These are phyloP conservation scores for Pseudolaguvia tuberculata DNA, from an alignment of 2,113 vertebrate species.

Conservation along the genomic window DNA sequence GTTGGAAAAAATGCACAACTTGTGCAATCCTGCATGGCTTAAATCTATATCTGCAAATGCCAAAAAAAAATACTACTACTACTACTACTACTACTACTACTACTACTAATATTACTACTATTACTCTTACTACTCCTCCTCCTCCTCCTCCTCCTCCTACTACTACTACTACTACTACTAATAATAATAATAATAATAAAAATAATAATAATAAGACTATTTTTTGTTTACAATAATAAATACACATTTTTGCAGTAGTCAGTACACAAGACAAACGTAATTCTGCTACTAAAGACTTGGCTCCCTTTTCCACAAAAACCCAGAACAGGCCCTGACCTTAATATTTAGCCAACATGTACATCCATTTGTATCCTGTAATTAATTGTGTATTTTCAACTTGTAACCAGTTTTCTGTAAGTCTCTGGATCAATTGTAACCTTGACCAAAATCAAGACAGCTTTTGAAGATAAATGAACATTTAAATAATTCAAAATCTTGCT, in stretches of 20 bases:
- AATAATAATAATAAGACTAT: not conserved
- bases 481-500: slow-evolving; percentile 2
- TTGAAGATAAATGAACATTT: not conserved
- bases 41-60: not conserved
- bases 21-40: not conserved
- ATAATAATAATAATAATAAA: not conserved
- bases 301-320: not conserved
- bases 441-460: not conserved
- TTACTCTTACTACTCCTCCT: no score
- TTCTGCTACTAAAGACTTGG: not conserved
- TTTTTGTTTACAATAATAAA: no score
- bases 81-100: no score
- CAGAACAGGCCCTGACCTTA: not conserved
- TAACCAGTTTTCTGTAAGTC: not conserved
- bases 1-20: not conserved
- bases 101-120: no score
- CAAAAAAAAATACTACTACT: no score
- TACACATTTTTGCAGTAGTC: no score
- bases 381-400: not conserved
- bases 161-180: no score
- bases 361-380: not conserved
- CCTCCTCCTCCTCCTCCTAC: no score
- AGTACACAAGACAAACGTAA: not conserved
- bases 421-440: not conserved
- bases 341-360: not conserved